phyloP scores from a whole-genome alignment of 2,113 vertebrate genomes.

The Aix galericulata region DNA sequence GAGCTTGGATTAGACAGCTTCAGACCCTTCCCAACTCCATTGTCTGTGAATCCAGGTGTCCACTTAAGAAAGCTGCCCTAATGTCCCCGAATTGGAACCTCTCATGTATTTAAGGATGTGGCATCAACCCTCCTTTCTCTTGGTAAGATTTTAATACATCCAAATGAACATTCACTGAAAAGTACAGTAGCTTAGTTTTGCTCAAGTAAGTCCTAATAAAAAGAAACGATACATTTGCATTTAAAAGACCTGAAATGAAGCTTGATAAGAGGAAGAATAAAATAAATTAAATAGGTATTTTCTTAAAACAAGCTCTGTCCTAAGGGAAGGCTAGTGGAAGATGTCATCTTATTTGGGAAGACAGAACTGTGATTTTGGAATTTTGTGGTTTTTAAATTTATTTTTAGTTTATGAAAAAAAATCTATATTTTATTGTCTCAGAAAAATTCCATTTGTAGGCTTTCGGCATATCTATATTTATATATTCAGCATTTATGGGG shows the following conservation, averaged over 20 bases:
- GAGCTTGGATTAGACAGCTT: background rate
- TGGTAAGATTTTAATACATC: background rate
- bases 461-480: background rate
- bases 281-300: constrained; percentile 9
- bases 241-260: background rate
- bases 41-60: background rate
- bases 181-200: background rate
- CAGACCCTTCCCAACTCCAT: background rate
- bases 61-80: background rate
- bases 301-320: background rate
- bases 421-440: background rate
- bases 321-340: background rate
- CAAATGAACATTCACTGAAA: background rate
- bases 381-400: background rate
- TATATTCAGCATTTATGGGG: background rate
- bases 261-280: background rate
- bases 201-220: background rate
- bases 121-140: background rate
- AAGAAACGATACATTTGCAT: background rate
- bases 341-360: background rate
- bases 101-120: background rate
- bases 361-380: background rate
- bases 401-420: background rate
- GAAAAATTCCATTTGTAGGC: background rate
- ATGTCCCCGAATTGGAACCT: background rate